These are phyloP conservation scores for Catharus fuscescens DNA, from an alignment of 2,113 vertebrate genomes.

Conservation along the genomic window DNA sequence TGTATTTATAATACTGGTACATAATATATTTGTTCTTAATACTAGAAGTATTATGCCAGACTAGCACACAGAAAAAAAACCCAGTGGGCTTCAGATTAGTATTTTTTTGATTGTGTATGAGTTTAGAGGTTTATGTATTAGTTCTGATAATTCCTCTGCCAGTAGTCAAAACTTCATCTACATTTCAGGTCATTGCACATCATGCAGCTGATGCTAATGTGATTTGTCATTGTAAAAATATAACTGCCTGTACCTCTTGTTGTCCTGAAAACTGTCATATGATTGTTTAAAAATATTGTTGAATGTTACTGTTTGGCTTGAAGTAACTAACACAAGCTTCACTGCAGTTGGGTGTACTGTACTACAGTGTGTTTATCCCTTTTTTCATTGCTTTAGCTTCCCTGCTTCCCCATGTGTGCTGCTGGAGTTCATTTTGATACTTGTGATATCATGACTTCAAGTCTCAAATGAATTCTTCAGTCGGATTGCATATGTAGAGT, in stretches of 20 bases:
- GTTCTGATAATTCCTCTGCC: not conserved
- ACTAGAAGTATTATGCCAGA: not conserved
- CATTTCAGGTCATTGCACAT: slow-evolving; percentile 13
- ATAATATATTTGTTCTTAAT: not conserved
- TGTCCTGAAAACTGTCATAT: not conserved
- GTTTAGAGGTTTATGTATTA: not conserved
- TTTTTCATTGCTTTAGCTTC: slow-evolving; percentile 23
- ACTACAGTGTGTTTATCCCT: not conserved
- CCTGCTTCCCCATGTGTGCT: not conserved
- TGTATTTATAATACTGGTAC: not conserved
- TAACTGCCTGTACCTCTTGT: slow-evolving; percentile 16
- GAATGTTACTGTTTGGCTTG: slow-evolving; percentile 19
- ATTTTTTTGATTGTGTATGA: not conserved
- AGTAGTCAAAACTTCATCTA: not conserved
- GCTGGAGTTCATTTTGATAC: slow-evolving; percentile 57
- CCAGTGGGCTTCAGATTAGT: not conserved
- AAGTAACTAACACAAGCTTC: slow-evolving; percentile 5
- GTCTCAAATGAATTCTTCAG: slow-evolving; percentile 58
- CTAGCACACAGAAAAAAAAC: not conserved
- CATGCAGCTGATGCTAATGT: slow-evolving; percentile 69
- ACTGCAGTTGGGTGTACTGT: not conserved
- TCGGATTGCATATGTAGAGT: not conserved
- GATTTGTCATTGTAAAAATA: not conserved
- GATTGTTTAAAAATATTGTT: not conserved
- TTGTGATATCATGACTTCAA: slow-evolving; percentile 31